These are phyloP conservation scores for Scaeva pyrastri DNA, from an alignment of 2,888 invertebrate genomes.

Conservation along the genomic window DNA sequence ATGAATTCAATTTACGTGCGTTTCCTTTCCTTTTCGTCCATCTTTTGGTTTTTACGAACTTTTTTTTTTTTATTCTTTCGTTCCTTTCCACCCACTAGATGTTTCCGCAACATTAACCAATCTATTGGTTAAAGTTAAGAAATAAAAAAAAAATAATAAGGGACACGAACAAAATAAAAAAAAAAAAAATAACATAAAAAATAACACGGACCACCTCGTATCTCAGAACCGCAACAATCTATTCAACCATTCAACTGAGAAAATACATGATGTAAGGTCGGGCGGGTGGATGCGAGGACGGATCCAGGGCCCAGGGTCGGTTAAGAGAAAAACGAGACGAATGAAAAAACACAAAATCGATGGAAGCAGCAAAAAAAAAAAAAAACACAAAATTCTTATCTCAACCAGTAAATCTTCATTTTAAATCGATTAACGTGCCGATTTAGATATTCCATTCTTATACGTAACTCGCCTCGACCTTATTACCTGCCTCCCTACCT, in stretches of 20 bases:
- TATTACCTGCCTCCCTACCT: background rate
- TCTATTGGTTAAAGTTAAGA: slow-evolving; percentile 47
- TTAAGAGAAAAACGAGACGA: slow-evolving; percentile 5
- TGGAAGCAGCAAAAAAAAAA: slow-evolving; percentile 23
- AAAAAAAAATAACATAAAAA: slow-evolving; percentile 30
- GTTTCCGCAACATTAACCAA: slow-evolving; percentile 75
- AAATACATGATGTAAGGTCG: slow-evolving; percentile 67
- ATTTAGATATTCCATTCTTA: slow-evolving; percentile 62
- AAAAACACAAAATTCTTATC: slow-evolving; percentile 55
- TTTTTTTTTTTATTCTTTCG: slow-evolving; percentile 12
- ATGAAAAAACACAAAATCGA: slow-evolving; percentile 10
- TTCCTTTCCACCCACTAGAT: slow-evolving; percentile 32
- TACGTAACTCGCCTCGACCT: slow-evolving; percentile 9
- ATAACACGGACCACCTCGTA: slow-evolving; percentile 48
- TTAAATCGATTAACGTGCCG: slow-evolving; percentile 76
- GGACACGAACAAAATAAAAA: slow-evolving; percentile 25
- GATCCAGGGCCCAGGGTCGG: background rate
- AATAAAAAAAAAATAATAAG: slow-evolving; percentile 14
- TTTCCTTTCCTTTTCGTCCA: slow-evolving; percentile 35
- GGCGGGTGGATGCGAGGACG: background rate
- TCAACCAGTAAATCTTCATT: slow-evolving; percentile 71
- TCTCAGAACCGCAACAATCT: slow-evolving; percentile 70
- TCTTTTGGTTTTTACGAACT: slow-evolving; percentile 35
- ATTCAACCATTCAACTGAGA: slow-evolving; percentile 72
- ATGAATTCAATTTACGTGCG: slow-evolving; percentile 69